A percentile compares a stretch with the other conserved stretches of the same genome.
These are phyloP conservation scores for Caenorhabditis drosophilae DNA, from an alignment of 2,888 invertebrate genomes.

Conservation along the genomic window DNA sequence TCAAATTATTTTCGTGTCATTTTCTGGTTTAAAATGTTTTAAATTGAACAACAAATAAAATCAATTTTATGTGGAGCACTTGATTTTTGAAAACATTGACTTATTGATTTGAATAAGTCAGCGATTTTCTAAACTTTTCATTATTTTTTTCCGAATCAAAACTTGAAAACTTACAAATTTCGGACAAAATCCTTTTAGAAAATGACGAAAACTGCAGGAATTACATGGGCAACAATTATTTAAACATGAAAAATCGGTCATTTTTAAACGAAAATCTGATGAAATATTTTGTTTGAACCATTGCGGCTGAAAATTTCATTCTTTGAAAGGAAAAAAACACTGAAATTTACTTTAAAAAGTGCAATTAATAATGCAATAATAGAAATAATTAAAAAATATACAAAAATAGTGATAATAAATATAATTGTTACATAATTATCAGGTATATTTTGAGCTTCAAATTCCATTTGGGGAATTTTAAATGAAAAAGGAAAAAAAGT, in stretches of 20 bases:
- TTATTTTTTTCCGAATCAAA: too few species aligned
- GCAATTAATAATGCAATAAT: not conserved
- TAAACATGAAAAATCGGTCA: constrained; percentile 23
- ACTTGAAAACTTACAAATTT: constrained; percentile 9
- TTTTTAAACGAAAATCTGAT: constrained; percentile 9
- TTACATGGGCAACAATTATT: constrained; percentile 18
- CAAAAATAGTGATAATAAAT: constrained; percentile 1
- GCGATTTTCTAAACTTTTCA: too few species aligned
- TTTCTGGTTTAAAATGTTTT: not conserved
- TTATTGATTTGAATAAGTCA: not conserved
- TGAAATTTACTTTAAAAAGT: not conserved
- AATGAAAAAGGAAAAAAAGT: not conserved
- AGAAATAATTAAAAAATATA: not conserved
- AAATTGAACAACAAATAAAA: constrained; percentile 22
- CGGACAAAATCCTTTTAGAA: constrained; percentile 10
- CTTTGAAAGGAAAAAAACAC: not conserved
- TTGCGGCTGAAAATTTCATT: constrained; percentile 14
- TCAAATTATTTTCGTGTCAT: too few species aligned
- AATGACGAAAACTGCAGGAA: constrained; percentile 16
- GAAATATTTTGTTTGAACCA: constrained; percentile 15
- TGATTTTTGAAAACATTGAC: not conserved
- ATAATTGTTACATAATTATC: not conserved
- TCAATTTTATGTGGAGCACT: constrained; percentile 12
- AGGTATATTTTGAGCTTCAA: not conserved
- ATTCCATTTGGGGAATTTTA: too few species aligned